Percentiles rank a stretch among this genome's conserved stretches.
Evolutionary conservation across 2,888 invertebrate genomes (phyloP).

Genomic region (Drosophila falleni): DNA sequence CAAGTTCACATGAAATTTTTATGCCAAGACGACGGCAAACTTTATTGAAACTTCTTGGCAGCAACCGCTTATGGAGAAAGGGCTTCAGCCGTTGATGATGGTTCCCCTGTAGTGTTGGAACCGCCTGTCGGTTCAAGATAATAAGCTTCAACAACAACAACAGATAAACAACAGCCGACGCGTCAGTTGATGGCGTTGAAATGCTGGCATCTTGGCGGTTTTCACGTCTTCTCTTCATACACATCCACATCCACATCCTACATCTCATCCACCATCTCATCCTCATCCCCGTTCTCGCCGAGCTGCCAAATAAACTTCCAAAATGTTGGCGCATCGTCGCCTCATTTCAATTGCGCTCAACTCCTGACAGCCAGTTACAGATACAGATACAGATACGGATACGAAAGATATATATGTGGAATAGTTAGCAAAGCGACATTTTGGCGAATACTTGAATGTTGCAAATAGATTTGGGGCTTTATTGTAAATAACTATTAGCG

Average conservation of each 20-base stretch:
- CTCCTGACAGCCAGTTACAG: slow-evolving; percentile 58
- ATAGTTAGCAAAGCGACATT: slow-evolving; percentile 45
- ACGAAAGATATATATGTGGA: slow-evolving; percentile 16
- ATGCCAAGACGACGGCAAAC: slow-evolving; percentile 59
- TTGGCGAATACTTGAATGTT: slow-evolving; percentile 25
- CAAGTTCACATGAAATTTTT: slow-evolving; percentile 72
- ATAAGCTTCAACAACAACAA: slow-evolving; percentile 54
- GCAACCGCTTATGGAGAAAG: slow-evolving; percentile 50
- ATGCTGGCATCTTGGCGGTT: slow-evolving; percentile 51
- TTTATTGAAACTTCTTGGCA: slow-evolving; percentile 69
- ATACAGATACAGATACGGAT: slow-evolving; percentile 33
- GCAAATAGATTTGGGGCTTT: slow-evolving; percentile 30
- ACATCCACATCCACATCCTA: neutral
- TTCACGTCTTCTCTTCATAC: slow-evolving; percentile 29
- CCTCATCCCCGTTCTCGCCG: slow-evolving; percentile 19
- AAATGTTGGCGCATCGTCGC: slow-evolving; percentile 75
- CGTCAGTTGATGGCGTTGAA: slow-evolving; percentile 56
- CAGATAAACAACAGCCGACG: slow-evolving; percentile 48
- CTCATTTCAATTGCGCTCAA: slow-evolving; percentile 58
- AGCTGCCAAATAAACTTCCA: slow-evolving; percentile 77
- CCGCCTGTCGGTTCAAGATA: slow-evolving; percentile 57
- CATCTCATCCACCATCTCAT: neutral
- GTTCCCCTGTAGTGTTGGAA: slow-evolving; percentile 19
- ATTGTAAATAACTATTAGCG: slow-evolving; percentile 42
- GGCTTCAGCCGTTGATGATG: slow-evolving; percentile 43